phyloP scores from a whole-genome alignment of 2,113 vertebrate genomes.

The Tachysurus vachellii region DNA sequence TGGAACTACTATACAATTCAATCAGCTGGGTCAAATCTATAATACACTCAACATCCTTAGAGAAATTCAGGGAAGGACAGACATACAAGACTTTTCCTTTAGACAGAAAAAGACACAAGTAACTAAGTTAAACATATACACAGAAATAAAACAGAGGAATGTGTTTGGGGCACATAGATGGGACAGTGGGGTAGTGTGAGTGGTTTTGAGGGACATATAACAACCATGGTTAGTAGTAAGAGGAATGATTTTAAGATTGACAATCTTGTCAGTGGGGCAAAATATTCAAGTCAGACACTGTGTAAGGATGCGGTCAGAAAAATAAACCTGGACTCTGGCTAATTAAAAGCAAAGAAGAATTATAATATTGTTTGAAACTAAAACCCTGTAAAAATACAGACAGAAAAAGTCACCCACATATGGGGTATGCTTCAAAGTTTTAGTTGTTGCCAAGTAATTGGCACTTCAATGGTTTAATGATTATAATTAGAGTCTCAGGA shows the following conservation, averaged over 20 bases:
- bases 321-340: background rate
- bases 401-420: background rate
- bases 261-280: constrained; percentile 15
- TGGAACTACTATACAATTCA: background rate
- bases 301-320: background rate
- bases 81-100: background rate
- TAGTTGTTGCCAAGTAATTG: constrained; percentile 16
- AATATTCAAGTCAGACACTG: constrained; percentile 20
- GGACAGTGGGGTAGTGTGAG: rapidly evolving
- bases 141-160: background rate
- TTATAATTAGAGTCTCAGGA: constrained; percentile 22
- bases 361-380: background rate
- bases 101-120: background rate
- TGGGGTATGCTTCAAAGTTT: background rate
- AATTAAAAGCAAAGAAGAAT: constrained; percentile 21
- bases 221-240: background rate
- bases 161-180: background rate
- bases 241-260: constrained; percentile 6
- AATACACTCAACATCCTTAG: background rate
- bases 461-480: constrained; percentile 17
- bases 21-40: background rate
- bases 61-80: background rate
- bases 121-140: background rate
- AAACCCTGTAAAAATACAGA: constrained; percentile 4
- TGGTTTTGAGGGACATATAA: background rate